Evolutionary conservation across 2,888 invertebrate species (phyloP), one percentile per base, ranked within the genome.

Genomic region (Sphecodes monilicornis): DNA sequence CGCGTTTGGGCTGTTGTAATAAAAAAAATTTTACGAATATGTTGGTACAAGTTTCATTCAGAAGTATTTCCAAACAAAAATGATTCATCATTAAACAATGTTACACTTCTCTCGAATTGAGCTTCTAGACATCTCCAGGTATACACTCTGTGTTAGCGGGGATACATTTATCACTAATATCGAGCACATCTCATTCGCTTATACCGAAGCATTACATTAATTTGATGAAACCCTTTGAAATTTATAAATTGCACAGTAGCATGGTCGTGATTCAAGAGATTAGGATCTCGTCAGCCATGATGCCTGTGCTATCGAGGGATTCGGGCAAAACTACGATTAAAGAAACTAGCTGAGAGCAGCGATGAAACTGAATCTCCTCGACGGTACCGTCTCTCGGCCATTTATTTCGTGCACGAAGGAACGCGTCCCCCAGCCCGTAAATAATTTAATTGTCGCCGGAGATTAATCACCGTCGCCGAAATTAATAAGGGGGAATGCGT

Each of bases 401-500:
- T 90, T 91, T 87, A 85, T 90, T 89, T 89, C 78, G 16, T 32
- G 79, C 74, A 57, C 79, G 81, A 85, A 84, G 85, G 86, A 85
- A 81, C 79, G 80, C 46, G 68, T 76, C 79, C 46, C 72, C n/a
- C 41, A 41, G 78, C 64, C 78, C 85, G 85, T 90, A 89, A 90
- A 91, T 90, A 91, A 90, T 91, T 91, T 90, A 89, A 91, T 90
- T 90, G 89, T 88, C 79, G 83, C 81, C 80, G 36, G 76, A 90
- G 91, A 92, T 92, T 92, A 92, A 92, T 91, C 86, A 86, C 78
- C 80, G 54, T 78, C 83, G 84, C 43, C 76, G 86, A 88, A 89
- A 92, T 92, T 92, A 92, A 92, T 92, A 92, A 90, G 89, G 54
- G 88, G 90, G 89, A 90, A 90, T 90, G 90, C 90, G 91, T 90